These are phyloP conservation scores for Thunnus maccoyii DNA, from an alignment of 2,113 vertebrate species.

Conservation along the genomic window DNA sequence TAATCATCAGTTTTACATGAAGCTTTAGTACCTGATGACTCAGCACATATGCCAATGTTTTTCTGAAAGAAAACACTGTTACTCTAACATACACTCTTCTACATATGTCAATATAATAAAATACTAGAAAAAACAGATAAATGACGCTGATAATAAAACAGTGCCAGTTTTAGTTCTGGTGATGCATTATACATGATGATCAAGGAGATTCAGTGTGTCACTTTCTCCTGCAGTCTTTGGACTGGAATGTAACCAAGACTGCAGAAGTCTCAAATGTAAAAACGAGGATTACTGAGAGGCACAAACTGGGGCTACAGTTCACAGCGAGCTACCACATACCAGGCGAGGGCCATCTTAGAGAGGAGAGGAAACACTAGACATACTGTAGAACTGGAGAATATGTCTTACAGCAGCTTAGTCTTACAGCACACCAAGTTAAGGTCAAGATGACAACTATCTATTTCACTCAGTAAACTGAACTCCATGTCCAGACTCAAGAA, in stretches of 20 bases:
- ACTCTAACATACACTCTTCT: too few species aligned
- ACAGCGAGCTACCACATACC: conserved; percentile 63
- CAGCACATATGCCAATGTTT: too few species aligned
- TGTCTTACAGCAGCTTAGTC: conserved; percentile 20
- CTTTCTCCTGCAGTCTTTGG: not conserved
- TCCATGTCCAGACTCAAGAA: not conserved
- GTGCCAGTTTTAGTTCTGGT: too few species aligned
- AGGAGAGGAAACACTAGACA: conserved; percentile 57
- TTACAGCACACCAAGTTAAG: conserved; percentile 12
- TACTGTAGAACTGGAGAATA: conserved; percentile 20
- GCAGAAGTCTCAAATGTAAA: conserved; percentile 1
- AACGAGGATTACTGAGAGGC: conserved; percentile 33
- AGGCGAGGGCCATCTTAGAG: conserved; percentile 43
- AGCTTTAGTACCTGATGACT: too few species aligned
- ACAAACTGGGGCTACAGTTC: conserved; percentile 38
- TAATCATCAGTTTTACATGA: too few species aligned
- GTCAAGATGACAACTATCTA: conserved; percentile 16
- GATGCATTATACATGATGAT: not conserved
- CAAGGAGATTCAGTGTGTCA: not conserved
- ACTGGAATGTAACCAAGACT: not conserved
- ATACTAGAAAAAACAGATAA: not conserved
- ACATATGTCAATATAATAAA: not conserved
- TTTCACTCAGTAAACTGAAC: conserved; percentile 29
- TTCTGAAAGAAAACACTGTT: too few species aligned
- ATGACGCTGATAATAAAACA: not conserved